Evolutionary conservation across 2,113 vertebrate genomes (phyloP), one percentile per base, ranked within the genome.

Genomic region (Megaptera novaeangliae): DNA sequence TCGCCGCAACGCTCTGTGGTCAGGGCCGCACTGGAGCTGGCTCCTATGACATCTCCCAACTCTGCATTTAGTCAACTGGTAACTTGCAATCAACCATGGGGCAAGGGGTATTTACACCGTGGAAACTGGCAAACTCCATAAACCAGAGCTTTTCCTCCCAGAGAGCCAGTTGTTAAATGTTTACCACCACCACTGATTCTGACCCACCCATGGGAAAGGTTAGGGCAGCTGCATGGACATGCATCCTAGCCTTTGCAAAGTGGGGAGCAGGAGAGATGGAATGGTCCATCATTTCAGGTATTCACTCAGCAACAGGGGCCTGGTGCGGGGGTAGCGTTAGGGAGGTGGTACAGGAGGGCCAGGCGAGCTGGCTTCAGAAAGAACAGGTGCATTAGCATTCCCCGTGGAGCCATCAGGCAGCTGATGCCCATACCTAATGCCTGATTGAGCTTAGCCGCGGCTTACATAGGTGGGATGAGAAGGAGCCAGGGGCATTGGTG

Each of bases 341-440:
- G 52, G 57, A 7, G 31, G 15, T 7, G 11, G 49, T 61, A 10
- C 41, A 25, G 46, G 29, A 84, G 86, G 82, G 84, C 63, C 25
- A 9, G 34, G 83, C 49, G 39, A 92, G 68, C 72, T 83, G 82
- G 57, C 82, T 97, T 97, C 78, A 95, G 97, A 95, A 93, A 89
- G 89, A 96, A 78, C 72, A 96, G 86, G 96, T 95, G 52, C 89
- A 96, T 98, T 96, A 96, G 41, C 5, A 0, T 31, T 95, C 95
- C 92, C 82, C 29, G 7, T 5, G 46, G 97, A 95, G 77, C 57
- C 78, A 59, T 68, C 41, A 59, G 68, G 92, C 78, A 46, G 86
- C 96, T 97, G 92, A 98, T 94, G 95, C 94, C 93, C 78, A 29
- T 55, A 69, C 77, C 77, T 93, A 69, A 86, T 69, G 95, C 59